Percentiles rank a stretch among this genome's conserved stretches.
These are phyloP conservation scores for Cairina moschata DNA, from an alignment of 2,113 vertebrate species.

Conservation along the genomic window DNA sequence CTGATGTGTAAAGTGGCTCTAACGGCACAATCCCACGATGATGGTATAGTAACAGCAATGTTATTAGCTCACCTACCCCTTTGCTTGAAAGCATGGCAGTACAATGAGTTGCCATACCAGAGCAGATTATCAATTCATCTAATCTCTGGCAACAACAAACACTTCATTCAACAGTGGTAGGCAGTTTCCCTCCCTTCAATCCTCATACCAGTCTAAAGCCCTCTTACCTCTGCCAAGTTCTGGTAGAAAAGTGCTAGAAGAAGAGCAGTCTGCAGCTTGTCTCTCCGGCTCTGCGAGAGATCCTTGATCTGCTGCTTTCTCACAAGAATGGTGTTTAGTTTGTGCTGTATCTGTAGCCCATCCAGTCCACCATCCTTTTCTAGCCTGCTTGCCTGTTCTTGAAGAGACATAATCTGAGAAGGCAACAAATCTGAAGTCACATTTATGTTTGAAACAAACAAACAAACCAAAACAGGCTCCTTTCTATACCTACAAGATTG, in stretches of 20 bases:
- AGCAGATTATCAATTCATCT: not conserved
- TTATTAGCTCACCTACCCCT: not conserved
- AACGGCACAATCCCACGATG: not conserved
- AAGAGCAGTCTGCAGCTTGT: constrained; percentile 79
- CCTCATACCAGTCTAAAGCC: not conserved
- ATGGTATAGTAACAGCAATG: not conserved
- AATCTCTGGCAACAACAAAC: not conserved
- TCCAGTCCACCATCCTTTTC: constrained; percentile 63
- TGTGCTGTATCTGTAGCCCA: constrained; percentile 61
- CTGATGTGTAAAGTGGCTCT: not conserved
- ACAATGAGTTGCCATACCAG: not conserved
- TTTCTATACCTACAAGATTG: not conserved
- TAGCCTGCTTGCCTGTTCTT: constrained; percentile 77
- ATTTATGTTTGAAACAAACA: not conserved
- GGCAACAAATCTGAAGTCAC: constrained; percentile 12
- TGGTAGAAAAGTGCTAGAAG: constrained; percentile 79
- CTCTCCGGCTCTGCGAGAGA: constrained; percentile 74
- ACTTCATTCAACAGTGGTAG: not conserved
- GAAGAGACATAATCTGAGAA: constrained; percentile 80
- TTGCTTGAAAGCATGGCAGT: not conserved
- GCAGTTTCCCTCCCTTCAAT: not conserved
- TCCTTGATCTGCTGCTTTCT: constrained; percentile 76
- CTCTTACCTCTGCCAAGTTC: constrained; percentile 81
- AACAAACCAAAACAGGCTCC: not conserved
- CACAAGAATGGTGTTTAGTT: constrained; percentile 68